Conservation (phyloP, 2,888 invertebrate species). For the Tenthredo distinguenda region DNA sequence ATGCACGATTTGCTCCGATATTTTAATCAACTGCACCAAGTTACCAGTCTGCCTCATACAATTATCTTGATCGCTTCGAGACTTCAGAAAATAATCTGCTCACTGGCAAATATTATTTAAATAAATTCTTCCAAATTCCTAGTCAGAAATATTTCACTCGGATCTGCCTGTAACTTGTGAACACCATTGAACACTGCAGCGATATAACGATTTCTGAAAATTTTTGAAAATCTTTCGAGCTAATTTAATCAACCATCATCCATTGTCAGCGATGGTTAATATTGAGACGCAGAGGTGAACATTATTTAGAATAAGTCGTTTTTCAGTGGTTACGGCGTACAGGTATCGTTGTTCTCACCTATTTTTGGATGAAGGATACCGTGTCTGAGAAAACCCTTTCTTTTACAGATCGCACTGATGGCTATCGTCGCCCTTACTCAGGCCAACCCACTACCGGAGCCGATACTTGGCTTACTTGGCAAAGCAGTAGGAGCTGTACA, state of each 20-base stretch:
- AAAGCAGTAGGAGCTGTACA: background rate
- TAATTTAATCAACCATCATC: background rate
- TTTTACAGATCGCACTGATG: background rate
- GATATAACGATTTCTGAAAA: too few relatives aligned
- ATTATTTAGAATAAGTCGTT: background rate
- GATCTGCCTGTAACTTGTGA: too few relatives aligned
- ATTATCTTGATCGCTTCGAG: background rate
- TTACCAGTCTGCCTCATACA: background rate
- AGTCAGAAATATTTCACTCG: too few relatives aligned
- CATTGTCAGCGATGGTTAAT: background rate
- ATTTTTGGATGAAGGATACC: background rate
- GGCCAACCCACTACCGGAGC: background rate
- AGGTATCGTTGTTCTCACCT: background rate
- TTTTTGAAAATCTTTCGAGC: background rate
- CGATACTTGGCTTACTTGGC: background rate
- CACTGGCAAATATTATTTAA: background rate
- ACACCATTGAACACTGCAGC: too few relatives aligned
- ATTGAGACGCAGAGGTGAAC: background rate
- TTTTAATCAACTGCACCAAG: background rate
- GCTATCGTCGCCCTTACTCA: background rate
- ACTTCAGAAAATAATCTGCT: background rate
- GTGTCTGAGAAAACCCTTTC: background rate
- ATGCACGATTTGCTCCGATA: background rate
- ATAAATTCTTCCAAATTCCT: background rate
- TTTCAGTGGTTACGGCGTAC: background rate